These are phyloP conservation scores for Chiridota heheva DNA, from an alignment of 35 echinoderm and acorn worm genomes.

Conservation along the genomic window DNA sequence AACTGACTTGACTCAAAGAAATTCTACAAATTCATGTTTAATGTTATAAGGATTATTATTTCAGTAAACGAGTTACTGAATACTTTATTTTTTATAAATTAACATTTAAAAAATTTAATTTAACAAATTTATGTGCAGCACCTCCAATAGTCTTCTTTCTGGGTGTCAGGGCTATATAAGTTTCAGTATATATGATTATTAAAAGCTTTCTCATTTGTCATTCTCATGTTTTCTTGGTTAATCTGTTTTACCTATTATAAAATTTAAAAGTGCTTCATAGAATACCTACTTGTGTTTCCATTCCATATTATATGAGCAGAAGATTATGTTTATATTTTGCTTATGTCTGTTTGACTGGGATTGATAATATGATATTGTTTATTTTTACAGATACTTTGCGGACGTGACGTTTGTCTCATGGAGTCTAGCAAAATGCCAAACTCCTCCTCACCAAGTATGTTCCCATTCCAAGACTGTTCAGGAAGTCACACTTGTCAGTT, in stretches of 20 bases:
- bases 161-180: no score
- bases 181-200: neutral
- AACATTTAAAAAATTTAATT: no score
- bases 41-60: no score
- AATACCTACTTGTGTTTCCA: neutral
- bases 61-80: no score
- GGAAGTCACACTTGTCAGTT: constrained; percentile 36
- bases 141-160: no score
- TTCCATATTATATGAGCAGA: neutral
- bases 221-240: neutral
- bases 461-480: constrained; percentile 25
- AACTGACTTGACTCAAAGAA: no score
- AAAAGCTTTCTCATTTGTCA: neutral
- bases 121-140: no score
- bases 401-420: constrained; percentile 11
- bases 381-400: constrained; percentile 10
- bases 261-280: neutral
- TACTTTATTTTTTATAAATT: no score
- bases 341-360: no score
- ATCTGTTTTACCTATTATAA: neutral
- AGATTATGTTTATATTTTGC: neutral
- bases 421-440: constrained; percentile 14
- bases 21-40: no score
- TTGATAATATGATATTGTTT: neutral
- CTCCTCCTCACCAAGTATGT: neutral